These are phyloP conservation scores for Diorhabda carinulata DNA, from an alignment of 1,140 invertebrate species.

Conservation along the genomic window DNA sequence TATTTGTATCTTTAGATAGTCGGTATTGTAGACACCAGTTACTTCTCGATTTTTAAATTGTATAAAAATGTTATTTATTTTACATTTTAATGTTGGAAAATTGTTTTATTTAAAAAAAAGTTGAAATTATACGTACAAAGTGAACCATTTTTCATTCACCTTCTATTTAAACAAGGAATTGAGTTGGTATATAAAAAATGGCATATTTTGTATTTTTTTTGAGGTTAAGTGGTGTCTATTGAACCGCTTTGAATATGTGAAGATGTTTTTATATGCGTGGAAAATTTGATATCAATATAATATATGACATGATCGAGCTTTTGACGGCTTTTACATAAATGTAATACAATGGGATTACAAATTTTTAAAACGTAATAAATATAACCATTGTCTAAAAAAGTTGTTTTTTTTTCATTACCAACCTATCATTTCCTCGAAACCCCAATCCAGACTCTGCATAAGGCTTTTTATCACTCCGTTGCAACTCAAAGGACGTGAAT, in stretches of 20 bases:
- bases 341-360: conserved; percentile 47
- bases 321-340: conserved; percentile 49
- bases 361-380: conserved; percentile 47
- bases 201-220: neutral
- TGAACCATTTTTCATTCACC: neutral
- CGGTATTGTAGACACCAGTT: neutral
- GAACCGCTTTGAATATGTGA: conserved; percentile 35
- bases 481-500: neutral
- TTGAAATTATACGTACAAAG: conserved; percentile 7
- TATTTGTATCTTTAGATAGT: conserved; percentile 44
- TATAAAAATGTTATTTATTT: conserved; percentile 29
- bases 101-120: conserved; percentile 8
- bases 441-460: neutral
- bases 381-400: conserved; percentile 44
- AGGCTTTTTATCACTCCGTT: neutral
- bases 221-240: conserved; percentile 8
- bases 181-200: neutral
- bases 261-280: conserved; percentile 46
- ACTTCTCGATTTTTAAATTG: conserved; percentile 22
- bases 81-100: conserved; percentile 12
- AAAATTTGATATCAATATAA: conserved; percentile 48
- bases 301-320: conserved; percentile 49
- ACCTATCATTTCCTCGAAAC: neutral
- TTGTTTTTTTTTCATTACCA: conserved; percentile 8
- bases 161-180: neutral